Conservation (phyloP, 2,888 invertebrate species). For the Xiphydria camelus region DNA sequence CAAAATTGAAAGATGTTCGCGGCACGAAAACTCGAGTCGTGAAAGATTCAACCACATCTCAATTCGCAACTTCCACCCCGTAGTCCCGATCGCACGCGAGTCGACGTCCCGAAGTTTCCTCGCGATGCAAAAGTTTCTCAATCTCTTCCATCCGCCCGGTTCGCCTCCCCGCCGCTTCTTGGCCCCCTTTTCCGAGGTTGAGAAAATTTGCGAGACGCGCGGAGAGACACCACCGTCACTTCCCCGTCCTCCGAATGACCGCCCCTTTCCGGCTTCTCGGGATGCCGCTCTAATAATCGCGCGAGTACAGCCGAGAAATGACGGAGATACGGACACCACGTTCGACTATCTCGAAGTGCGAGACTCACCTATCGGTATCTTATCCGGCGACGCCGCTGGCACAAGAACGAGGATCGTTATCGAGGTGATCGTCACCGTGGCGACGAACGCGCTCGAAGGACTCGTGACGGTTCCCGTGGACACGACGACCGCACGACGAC, state of each 20-base stretch:
- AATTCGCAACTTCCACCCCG: no score
- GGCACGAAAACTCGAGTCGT: no score
- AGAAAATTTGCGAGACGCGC: no score
- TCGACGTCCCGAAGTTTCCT: slow-evolving; percentile 33
- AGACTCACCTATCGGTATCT: slow-evolving; percentile 49
- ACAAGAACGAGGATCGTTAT: slow-evolving; percentile 30
- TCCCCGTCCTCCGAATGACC: no score
- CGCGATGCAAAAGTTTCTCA: slow-evolving; percentile 43
- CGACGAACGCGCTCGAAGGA: neutral
- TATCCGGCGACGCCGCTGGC: slow-evolving; percentile 37
- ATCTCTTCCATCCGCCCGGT: slow-evolving; percentile 26
- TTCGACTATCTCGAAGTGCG: no score
- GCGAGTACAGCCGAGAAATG: neutral
- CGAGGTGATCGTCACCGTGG: slow-evolving; percentile 11
- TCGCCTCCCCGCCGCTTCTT: slow-evolving; percentile 12
- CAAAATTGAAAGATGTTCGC: no score
- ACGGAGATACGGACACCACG: neutral
- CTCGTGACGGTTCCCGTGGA: neutral
- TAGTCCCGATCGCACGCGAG: slow-evolving; percentile 37
- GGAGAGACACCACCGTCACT: no score
- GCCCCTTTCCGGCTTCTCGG: no score
- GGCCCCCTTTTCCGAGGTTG: no score
- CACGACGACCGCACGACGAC: slow-evolving; percentile 19
- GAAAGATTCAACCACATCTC: no score
- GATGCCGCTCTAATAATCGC: no score